These are phyloP conservation scores for Leptobrachium leishanense DNA, from an alignment of 2,113 vertebrate species.

Conservation along the genomic window DNA sequence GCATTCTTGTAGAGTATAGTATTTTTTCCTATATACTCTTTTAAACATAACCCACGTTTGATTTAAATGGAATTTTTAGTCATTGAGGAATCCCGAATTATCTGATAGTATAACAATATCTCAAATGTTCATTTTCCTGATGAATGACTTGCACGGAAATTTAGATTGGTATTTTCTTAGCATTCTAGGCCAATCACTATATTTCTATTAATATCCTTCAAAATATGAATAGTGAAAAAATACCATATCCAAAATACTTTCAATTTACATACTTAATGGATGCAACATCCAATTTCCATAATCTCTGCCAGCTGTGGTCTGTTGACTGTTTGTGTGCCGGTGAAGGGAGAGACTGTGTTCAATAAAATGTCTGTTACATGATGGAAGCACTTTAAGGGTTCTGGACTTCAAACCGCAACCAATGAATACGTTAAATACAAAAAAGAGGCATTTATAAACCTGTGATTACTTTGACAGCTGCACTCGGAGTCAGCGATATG, in stretches of 20 bases:
- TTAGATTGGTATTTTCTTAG: too few species aligned
- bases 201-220: constrained; percentile 36
- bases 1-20: too few species aligned
- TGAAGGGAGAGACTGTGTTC: not conserved
- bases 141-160: too few species aligned
- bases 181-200: not conserved
- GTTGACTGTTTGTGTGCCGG: not conserved
- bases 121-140: too few species aligned
- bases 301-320: constrained; percentile 24
- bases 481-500: constrained; percentile 17
- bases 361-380: not conserved
- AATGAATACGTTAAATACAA: constrained; percentile 24
- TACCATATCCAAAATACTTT: constrained; percentile 33
- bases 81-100: too few species aligned
- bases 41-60: too few species aligned
- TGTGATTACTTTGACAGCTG: constrained; percentile 38
- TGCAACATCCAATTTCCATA: constrained; percentile 25
- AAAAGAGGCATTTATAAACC: not conserved
- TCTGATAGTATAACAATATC: too few species aligned
- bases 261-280: constrained; percentile 39
- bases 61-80: too few species aligned
- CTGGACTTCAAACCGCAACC: constrained; percentile 28
- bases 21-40: too few species aligned
- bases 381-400: not conserved
- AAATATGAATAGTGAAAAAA: constrained; percentile 1